Base-by-base conservation (phyloP, 2,888 invertebrate species). In the Sicus ferrugineus region DNA sequence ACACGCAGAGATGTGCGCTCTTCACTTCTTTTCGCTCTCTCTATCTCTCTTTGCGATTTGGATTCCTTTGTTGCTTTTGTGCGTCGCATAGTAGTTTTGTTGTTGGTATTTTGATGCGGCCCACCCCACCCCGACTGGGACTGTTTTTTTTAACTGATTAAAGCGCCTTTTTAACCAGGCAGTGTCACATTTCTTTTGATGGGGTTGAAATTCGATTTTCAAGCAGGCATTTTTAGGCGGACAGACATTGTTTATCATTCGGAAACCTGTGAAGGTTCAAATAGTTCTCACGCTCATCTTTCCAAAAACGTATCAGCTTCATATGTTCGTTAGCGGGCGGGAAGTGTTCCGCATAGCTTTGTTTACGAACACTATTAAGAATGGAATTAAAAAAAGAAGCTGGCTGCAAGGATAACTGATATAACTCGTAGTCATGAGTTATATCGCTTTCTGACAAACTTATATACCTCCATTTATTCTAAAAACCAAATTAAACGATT, bases 81-180 rank as follows among this genome's bases (percentile, higher is more conserved):
- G 72, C 70, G 69, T 63, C 67, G 68, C 56, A 59, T 62, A 38
- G 66, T 58, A 46, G n/a, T 68, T 26, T 69, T 65, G 59, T 58
- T 69, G 63, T 64, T 68, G 50, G 64, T 42, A 61, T 65, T 52
- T 56, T 68, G 62, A 38, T 23, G 26, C 30, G 26, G 30, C 31
- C 46, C 38, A 61, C 70, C 31, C 68, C 62, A 59, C 69, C 28
- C 68, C 64, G 54, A n/a, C n/a, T n/a, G n/a, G n/a, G n/a, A n/a
- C n/a, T n/a, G n/a, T n/a, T n/a, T n/a, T n/a, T n/a, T n/a, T n/a
- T n/a, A n/a, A n/a, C n/a, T n/a, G n/a, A n/a, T n/a, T n/a, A n/a
- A n/a, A n/a, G n/a, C n/a, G n/a, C n/a, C n/a, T n/a, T n/a, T n/a
- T n/a, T n/a, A n/a, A n/a, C n/a, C n/a, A n/a, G n/a, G n/a, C n/a